Conservation (phyloP, 2,113 vertebrate species). For the Mobula hypostoma region DNA sequence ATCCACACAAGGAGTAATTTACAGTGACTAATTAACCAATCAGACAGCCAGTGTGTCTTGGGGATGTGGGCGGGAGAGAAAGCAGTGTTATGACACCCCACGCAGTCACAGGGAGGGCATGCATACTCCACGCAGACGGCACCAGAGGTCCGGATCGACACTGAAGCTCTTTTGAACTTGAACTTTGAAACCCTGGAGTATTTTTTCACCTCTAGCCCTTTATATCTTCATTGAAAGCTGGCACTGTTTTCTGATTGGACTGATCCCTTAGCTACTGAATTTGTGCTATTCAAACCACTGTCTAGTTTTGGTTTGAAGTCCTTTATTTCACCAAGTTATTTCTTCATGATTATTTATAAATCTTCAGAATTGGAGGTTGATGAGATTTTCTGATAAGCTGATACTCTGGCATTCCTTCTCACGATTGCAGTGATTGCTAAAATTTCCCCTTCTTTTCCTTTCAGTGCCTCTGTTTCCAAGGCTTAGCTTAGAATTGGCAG, state of each 20-base stretch:
- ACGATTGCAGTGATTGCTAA: too few species aligned
- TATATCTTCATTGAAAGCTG: not conserved
- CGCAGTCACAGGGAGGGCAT: too few species aligned
- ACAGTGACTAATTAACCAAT: too few species aligned
- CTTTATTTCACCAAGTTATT: not conserved
- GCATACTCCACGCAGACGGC: too few species aligned
- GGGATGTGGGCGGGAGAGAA: too few species aligned
- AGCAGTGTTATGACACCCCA: too few species aligned
- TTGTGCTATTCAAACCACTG: not conserved
- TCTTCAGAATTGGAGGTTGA: not conserved
- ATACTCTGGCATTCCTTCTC: not conserved
- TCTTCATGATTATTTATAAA: not conserved
- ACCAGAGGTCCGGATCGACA: too few species aligned
- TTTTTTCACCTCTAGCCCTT: not conserved
- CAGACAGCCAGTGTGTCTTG: too few species aligned
- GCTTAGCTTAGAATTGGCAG: not conserved
- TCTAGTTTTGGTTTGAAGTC: not conserved
- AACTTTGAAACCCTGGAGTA: not conserved
- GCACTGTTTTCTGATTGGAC: not conserved
- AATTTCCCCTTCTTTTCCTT: not conserved
- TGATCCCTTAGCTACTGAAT: not conserved
- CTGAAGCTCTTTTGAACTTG: too few species aligned
- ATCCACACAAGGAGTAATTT: too few species aligned
- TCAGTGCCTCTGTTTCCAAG: too few species aligned
- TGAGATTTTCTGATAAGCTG: not conserved